Evolutionary conservation across 1,140 invertebrate species (phyloP).

Genomic region (Gerris buenoi): DNA sequence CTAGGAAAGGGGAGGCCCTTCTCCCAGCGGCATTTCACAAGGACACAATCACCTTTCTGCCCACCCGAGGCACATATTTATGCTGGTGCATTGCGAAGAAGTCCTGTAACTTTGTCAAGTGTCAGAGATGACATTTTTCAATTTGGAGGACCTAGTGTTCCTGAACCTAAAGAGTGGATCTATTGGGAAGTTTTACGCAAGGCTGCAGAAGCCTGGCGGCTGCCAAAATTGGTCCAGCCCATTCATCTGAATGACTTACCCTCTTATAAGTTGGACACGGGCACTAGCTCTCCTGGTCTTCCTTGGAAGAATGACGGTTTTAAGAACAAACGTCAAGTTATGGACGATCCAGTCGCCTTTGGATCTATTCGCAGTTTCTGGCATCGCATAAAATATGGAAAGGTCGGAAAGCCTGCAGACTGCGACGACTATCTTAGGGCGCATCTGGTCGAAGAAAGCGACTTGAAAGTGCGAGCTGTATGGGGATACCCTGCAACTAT

Average conservation of each 20-base stretch:
- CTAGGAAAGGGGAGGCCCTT: neutral
- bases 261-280: neutral
- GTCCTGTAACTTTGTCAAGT: neutral
- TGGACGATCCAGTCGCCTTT: conserved; percentile 10
- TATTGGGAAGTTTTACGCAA: neutral
- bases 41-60: neutral
- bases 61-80: neutral
- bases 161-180: neutral
- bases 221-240: neutral
- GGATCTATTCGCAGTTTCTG: conserved; percentile 3
- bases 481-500: conserved; percentile 16
- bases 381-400: conserved; percentile 7
- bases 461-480: conserved; percentile 9
- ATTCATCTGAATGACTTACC: conserved; percentile 1
- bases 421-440: conserved; percentile 4
- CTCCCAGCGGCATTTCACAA: neutral
- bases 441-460: neutral
- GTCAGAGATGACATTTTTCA: neutral
- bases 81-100: neutral
- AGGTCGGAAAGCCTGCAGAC: neutral
- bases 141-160: neutral
- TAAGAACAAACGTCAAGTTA: neutral
- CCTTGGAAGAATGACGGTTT: neutral
- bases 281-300: neutral
- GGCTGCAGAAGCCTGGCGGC: neutral